A percentile compares a stretch with the other conserved stretches of the same genome.
Conservation (phyloP, 2,797 vertebrate species). For the Triplophysa yarkandensis region DNA sequence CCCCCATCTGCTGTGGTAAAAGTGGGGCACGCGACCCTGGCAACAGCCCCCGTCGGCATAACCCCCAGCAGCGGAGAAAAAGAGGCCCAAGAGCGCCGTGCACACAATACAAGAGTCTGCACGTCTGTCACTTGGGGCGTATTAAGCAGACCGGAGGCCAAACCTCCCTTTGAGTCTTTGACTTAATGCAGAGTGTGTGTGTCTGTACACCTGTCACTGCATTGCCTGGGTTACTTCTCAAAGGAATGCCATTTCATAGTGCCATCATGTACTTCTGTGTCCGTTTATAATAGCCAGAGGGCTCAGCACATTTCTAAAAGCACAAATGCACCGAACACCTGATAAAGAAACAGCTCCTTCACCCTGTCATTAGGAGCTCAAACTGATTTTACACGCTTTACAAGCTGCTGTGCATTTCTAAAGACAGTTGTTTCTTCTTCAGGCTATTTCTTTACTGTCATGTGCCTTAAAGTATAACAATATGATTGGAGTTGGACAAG, state of each 20-base stretch:
- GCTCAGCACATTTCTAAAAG: conserved; percentile 29
- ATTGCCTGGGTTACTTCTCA: background rate
- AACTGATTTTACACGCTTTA: conserved; percentile 24
- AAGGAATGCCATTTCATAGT: conserved; percentile 49
- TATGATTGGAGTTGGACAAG: background rate
- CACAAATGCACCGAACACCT: conserved; percentile 30
- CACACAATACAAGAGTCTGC: conserved; percentile 71
- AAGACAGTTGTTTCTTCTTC: background rate
- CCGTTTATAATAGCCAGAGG: conserved; percentile 17
- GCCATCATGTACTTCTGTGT: conserved; percentile 29
- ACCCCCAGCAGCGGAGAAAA: conserved; percentile 51
- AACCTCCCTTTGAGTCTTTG: conserved; percentile 69
- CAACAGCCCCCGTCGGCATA: conserved; percentile 72
- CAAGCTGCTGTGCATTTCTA: conserved; percentile 9
- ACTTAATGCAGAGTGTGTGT: conserved; percentile 64
- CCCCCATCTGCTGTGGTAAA: conserved; percentile 65
- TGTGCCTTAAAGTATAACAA: background rate
- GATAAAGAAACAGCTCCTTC: conserved; percentile 18
- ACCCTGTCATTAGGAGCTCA: conserved; percentile 19
- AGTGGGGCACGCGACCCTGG: conserved; percentile 67
- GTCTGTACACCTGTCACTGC: conserved; percentile 31
- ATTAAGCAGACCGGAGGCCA: conserved; percentile 54
- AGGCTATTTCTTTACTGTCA: conserved; percentile 1
- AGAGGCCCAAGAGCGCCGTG: conserved; percentile 12
- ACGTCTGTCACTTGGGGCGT: conserved; percentile 69